These are phyloP conservation scores for Trichopoda pennipes DNA, from an alignment of 2,888 invertebrate genomes.

Conservation along the genomic window DNA sequence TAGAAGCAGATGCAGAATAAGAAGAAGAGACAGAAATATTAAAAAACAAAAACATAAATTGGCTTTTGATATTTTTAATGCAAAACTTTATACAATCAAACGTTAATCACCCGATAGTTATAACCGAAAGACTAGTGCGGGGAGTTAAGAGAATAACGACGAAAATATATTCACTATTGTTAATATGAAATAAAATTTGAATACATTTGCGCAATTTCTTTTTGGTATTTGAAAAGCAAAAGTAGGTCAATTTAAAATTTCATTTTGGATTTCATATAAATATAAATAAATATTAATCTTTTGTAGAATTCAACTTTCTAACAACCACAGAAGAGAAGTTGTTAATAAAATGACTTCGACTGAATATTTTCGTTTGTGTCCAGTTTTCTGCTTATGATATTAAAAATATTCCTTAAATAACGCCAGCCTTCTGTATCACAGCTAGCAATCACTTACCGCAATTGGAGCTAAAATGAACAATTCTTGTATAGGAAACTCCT, in stretches of 20 bases:
- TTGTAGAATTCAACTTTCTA: no score
- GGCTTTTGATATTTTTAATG: slow-evolving; percentile 53
- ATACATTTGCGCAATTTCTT: neutral
- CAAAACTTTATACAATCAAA: slow-evolving; percentile 47
- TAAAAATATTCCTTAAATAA: no score
- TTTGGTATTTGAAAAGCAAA: neutral
- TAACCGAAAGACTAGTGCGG: neutral
- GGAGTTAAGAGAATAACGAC: neutral
- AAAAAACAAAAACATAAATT: slow-evolving; percentile 49
- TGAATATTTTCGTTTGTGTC: no score
- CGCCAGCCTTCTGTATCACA: no score
- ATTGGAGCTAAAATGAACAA: no score
- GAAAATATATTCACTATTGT: slow-evolving; percentile 1
- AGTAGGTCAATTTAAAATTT: slow-evolving; percentile 8
- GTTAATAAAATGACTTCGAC: no score
- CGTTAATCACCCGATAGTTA: slow-evolving; percentile 38
- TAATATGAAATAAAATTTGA: slow-evolving; percentile 6
- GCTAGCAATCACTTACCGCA: no score
- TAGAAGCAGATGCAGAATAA: neutral
- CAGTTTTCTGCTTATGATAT: no score
- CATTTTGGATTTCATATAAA: neutral
- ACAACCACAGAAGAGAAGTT: no score
- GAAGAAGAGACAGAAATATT: neutral
- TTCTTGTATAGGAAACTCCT: no score
- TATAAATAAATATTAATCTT: no score